phyloP scores from a whole-genome alignment of 1,140 invertebrate genomes.

The Branchinecta lynchi region DNA sequence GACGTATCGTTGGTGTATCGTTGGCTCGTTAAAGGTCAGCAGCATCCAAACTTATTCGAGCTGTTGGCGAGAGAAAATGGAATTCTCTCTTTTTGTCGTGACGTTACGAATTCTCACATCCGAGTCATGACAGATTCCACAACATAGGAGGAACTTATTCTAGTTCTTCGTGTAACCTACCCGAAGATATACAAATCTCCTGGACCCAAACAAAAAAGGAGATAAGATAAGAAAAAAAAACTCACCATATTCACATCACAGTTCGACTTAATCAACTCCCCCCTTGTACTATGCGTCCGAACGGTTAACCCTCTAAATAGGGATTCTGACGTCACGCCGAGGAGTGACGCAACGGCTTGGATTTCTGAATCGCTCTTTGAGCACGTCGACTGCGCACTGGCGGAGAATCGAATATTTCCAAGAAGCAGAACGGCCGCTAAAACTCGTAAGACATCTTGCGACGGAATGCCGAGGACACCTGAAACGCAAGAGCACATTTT shows the following conservation, averaged over 20 bases:
- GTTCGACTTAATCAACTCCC: constrained; percentile 64
- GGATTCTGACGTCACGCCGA: constrained; percentile 58
- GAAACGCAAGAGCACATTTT: constrained; percentile 22
- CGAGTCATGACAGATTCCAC: no score
- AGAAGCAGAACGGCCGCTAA: constrained; percentile 74
- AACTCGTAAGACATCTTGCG: constrained; percentile 78
- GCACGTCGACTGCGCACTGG: constrained; percentile 31
- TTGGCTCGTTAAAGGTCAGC: no score
- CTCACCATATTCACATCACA: constrained; percentile 62
- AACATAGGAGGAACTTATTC: no score
- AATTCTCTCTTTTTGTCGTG: no score
- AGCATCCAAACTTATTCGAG: no score
- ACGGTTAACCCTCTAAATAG: constrained; percentile 66
- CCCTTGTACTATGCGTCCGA: constrained; percentile 61
- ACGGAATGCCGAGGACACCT: constrained; percentile 76
- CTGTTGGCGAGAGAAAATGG: no score
- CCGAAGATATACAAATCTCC: no score
- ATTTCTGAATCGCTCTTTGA: constrained; percentile 45
- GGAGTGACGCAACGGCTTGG: constrained; percentile 61
- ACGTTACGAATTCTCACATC: no score
- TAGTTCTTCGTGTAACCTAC: no score
- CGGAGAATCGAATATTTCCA: constrained; percentile 77
- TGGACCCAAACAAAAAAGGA: neutral
- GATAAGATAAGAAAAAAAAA: constrained; percentile 8
- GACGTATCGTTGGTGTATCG: no score